Percentiles rank a stretch among this genome's conserved stretches.
phyloP scores from a whole-genome alignment of 2,888 invertebrate genomes.

The Caenorhabditis sp. region DNA sequence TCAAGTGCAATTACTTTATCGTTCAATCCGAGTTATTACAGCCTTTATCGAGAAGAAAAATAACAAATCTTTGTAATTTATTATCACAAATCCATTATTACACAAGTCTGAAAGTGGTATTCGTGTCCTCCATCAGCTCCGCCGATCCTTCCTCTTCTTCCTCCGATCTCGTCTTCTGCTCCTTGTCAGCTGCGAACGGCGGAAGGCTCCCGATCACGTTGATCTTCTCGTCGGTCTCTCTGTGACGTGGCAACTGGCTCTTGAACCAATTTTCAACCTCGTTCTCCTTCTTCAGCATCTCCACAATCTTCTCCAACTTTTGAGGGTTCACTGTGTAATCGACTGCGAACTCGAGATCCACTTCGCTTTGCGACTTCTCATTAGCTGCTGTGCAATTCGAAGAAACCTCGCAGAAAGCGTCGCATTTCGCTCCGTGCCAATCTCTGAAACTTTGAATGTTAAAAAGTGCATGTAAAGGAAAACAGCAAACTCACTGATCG shows the following conservation, averaged over 20 bases:
- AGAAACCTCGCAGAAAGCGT: background rate
- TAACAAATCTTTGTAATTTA: no score
- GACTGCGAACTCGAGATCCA: conserved; percentile 7
- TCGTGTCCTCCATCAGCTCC: no score
- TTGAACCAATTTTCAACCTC: conserved; percentile 12
- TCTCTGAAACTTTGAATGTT: conserved; percentile 3
- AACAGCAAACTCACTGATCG: conserved; percentile 9
- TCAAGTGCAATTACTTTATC: no score
- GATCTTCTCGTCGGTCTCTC: background rate
- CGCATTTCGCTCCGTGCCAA: conserved; percentile 15
- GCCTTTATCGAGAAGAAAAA: no score
- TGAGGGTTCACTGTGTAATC: conserved; percentile 20
- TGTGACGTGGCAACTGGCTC: background rate
- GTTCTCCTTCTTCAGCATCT: conserved; percentile 37
- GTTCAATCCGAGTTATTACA: no score
- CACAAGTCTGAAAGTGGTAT: no score
- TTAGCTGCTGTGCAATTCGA: background rate
- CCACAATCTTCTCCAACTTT: conserved; percentile 10
- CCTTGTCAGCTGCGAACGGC: background rate
- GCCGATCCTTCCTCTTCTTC: background rate
- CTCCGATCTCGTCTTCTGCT: no score
- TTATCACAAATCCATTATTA: no score
- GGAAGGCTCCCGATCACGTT: background rate
- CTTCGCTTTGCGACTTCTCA: background rate
- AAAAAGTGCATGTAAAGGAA: background rate